Evolutionary conservation across 2,888 invertebrate genomes (phyloP).

Genomic region (Melinaea marsaeus): DNA sequence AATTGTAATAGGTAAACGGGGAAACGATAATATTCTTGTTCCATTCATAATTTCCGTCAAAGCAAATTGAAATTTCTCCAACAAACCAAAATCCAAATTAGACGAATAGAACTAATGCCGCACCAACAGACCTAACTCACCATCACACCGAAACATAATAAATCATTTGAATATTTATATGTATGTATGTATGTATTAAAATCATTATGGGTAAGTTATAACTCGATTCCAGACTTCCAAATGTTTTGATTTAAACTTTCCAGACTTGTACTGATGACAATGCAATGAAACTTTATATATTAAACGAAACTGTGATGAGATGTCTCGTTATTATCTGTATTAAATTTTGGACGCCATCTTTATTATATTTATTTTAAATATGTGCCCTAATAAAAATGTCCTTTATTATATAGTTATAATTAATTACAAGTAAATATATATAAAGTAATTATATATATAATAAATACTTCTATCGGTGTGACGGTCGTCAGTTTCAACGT

Average conservation of each 20-base stretch:
- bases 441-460: too few relatives aligned
- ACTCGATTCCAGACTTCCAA: slow-evolving; percentile 1
- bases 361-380: not conserved
- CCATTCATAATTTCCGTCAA: slow-evolving; percentile 21
- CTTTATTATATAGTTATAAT: not conserved
- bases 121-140: slow-evolving; percentile 15
- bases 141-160: slow-evolving; percentile 22
- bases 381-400: not conserved
- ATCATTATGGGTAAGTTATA: slow-evolving; percentile 2
- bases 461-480: slow-evolving; percentile 17
- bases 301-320: not conserved
- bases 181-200: not conserved
- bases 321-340: not conserved
- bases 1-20: slow-evolving; percentile 7
- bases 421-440: too few relatives aligned
- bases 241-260: slow-evolving; percentile 7
- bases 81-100: slow-evolving; percentile 32
- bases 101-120: slow-evolving; percentile 27
- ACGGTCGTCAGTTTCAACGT: slow-evolving; percentile 20
- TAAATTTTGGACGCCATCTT: not conserved
- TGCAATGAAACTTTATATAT: not conserved
- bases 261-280: slow-evolving; percentile 7
- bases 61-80: slow-evolving; percentile 23
- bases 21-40: slow-evolving; percentile 16
- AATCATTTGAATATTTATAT: not conserved